phyloP scores from a whole-genome alignment of 2,888 invertebrate genomes.

The Labia minor region DNA sequence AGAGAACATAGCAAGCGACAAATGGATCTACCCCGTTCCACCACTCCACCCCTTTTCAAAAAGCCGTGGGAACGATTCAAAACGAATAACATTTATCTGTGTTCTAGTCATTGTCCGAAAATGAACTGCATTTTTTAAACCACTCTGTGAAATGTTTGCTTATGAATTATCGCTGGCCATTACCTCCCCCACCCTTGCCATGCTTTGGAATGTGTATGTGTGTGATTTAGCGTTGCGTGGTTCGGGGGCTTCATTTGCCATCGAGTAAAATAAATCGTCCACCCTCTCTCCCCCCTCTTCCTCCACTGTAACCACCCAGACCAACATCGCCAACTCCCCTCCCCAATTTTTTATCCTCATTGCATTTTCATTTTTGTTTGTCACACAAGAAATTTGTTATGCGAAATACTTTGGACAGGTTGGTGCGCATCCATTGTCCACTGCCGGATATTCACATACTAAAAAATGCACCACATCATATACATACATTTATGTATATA shows the following conservation, averaged over 20 bases:
- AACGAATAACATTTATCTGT: slow-evolving; percentile 13
- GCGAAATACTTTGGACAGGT: slow-evolving; percentile 13
- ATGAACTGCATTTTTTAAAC: slow-evolving; percentile 13
- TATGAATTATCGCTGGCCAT: slow-evolving; percentile 8
- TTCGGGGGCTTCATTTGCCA: slow-evolving; percentile 13
- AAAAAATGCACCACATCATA: slow-evolving; percentile 3
- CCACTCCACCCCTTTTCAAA: not conserved
- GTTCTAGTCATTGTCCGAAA: slow-evolving; percentile 13
- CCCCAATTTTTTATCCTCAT: not conserved
- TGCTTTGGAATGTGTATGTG: not conserved
- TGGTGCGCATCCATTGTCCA: not conserved
- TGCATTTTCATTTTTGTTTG: slow-evolving; percentile 13
- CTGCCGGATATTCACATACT: not conserved
- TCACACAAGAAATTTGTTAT: slow-evolving; percentile 13
- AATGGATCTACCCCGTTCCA: not conserved
- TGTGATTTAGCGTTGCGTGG: slow-evolving; percentile 1
- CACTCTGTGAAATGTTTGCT: slow-evolving; percentile 13
- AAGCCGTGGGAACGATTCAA: slow-evolving; percentile 13
- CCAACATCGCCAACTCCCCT: not conserved
- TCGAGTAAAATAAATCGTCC: slow-evolving; percentile 7
- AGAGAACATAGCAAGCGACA: not conserved
- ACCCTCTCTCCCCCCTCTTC: not conserved
- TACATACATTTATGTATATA: not conserved
- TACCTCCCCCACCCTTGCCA: not conserved
- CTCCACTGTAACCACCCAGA: too few species aligned